These are phyloP conservation scores for Sebastes schlegelii DNA, from an alignment of 2,113 vertebrate genomes.

Conservation along the genomic window DNA sequence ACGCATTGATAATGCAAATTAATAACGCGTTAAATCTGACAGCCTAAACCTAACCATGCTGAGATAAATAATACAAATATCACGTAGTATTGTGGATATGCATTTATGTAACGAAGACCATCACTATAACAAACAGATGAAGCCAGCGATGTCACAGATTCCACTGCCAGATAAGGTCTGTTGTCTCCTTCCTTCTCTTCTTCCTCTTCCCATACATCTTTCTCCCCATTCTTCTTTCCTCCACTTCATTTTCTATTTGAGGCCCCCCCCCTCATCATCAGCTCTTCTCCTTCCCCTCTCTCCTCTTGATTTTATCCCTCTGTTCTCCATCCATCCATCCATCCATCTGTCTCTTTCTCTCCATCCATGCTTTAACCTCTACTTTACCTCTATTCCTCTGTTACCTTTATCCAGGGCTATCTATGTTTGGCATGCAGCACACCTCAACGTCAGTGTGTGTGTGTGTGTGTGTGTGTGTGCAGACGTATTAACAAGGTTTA, in stretches of 20 bases:
- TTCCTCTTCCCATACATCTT: neutral
- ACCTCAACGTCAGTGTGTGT: neutral
- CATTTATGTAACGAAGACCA: neutral
- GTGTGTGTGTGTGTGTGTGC: constrained; percentile 8
- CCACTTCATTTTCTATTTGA: neutral
- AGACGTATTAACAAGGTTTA: neutral
- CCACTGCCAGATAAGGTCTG: neutral
- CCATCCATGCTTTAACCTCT: constrained; percentile 34
- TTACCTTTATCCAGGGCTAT: no score
- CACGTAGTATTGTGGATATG: neutral
- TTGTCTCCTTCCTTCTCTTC: neutral
- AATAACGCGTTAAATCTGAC: no score
- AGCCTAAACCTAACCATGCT: no score
- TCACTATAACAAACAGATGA: neutral
- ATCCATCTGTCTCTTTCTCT: constrained; percentile 18
- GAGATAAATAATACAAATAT: neutral
- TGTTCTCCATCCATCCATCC: constrained; percentile 9
- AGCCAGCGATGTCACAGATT: neutral
- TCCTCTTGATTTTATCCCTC: constrained; percentile 23
- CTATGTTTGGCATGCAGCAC: no score
- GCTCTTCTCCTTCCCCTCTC: neutral
- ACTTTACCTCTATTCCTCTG: constrained; percentile 33
- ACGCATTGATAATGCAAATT: no score
- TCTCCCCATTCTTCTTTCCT: neutral
- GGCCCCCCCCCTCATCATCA: neutral